Percentiles rank a stretch among this genome's conserved stretches.
These are phyloP conservation scores for Gila robusta DNA, from an alignment of 2,797 vertebrate genomes.

Conservation along the genomic window DNA sequence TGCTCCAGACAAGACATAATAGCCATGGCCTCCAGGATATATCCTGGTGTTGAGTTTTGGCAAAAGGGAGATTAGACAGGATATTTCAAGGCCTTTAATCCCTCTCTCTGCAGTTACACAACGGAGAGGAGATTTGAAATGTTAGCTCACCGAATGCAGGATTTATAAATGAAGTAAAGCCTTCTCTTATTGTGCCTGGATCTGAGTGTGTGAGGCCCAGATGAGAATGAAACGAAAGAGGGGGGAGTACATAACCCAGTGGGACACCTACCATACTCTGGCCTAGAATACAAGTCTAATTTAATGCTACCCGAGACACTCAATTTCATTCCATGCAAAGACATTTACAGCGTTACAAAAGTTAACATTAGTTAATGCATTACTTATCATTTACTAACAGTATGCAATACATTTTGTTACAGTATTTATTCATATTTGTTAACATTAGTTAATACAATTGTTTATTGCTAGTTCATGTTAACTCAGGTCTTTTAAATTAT, in stretches of 20 bases:
- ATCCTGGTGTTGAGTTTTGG: constrained; percentile 60
- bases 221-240: constrained; percentile 2
- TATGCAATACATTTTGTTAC: too few species aligned
- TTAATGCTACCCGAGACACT: neutral
- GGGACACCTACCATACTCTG: neutral
- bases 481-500: too few species aligned
- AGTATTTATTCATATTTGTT: too few species aligned
- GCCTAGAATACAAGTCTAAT: neutral
- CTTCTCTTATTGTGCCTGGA: constrained; percentile 42
- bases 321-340: neutral
- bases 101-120: constrained; percentile 70
- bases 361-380: too few species aligned
- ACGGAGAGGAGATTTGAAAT: constrained; percentile 70
- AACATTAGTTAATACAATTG: too few species aligned
- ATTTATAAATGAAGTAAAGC: constrained; percentile 63
- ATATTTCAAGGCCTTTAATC: constrained; percentile 72
- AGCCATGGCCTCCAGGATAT: constrained; percentile 46
- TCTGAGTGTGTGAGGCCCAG: constrained; percentile 32
- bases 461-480: too few species aligned
- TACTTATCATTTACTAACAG: too few species aligned
- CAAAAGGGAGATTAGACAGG: constrained; percentile 68
- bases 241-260: neutral
- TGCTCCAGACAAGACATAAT: constrained; percentile 45
- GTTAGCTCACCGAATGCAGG: constrained; percentile 50
- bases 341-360: neutral